Evolutionary conservation across 1,140 invertebrate species (phyloP).

Genomic region (Magallana angulata): DNA sequence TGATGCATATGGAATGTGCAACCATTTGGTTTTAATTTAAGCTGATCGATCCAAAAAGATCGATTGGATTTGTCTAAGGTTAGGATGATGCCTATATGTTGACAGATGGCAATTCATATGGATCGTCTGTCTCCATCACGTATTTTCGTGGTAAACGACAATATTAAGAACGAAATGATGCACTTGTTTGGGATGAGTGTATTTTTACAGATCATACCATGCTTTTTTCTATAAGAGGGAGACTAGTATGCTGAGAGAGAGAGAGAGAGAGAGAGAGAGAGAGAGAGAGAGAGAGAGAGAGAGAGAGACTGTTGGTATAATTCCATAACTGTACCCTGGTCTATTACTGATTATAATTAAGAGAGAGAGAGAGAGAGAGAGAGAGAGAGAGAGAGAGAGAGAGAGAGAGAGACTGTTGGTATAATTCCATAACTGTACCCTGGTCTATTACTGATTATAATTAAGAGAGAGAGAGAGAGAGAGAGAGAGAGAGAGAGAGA

Average conservation of each 20-base stretch:
- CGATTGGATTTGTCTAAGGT: not conserved
- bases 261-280: not conserved
- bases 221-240: too few relatives aligned
- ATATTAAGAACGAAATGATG: too few relatives aligned
- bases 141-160: not conserved
- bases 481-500: not conserved
- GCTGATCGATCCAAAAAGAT: not conserved
- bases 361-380: too few relatives aligned
- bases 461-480: not conserved
- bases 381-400: not conserved
- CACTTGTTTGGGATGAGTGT: too few relatives aligned
- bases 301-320: not conserved
- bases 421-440: not conserved
- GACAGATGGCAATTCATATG: constrained; percentile 13
- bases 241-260: too few relatives aligned
- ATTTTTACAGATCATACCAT: too few relatives aligned
- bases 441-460: not conserved
- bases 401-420: not conserved
- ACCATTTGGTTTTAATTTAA: too few relatives aligned
- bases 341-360: not conserved
- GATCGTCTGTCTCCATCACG: not conserved
- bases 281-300: not conserved
- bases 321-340: not conserved
- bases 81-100: not conserved
- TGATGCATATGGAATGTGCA: too few relatives aligned